These are phyloP conservation scores for Cyrtonyx montezumae DNA, from an alignment of 2,113 vertebrate species.

Conservation along the genomic window DNA sequence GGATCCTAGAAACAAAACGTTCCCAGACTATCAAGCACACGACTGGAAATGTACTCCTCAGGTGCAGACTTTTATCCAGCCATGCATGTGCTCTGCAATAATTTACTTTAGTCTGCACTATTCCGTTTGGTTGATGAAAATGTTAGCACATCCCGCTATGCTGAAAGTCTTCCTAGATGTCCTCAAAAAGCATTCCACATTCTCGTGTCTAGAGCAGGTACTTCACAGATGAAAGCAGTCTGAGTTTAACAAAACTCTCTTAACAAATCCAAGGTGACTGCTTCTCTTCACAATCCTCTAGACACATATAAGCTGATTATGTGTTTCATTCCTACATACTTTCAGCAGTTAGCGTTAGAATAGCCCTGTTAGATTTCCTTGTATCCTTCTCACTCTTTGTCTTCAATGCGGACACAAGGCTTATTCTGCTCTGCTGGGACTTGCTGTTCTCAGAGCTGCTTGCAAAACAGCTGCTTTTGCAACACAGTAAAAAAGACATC, in stretches of 20 bases:
- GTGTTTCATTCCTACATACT: neutral
- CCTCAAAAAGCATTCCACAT: neutral
- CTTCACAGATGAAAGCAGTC: neutral
- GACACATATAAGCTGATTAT: neutral
- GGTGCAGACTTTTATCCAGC: neutral
- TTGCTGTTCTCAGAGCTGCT: neutral
- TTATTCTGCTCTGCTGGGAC: neutral
- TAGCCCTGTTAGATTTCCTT: neutral
- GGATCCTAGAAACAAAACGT: neutral
- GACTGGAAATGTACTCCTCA: neutral
- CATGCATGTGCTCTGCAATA: neutral
- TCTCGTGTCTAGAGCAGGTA: neutral
- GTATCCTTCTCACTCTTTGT: neutral
- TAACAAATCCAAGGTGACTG: neutral
- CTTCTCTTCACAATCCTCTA: neutral
- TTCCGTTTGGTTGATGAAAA: neutral
- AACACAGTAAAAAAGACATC: neutral
- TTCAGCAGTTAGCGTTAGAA: neutral
- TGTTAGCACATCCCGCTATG: neutral
- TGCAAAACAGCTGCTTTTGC: neutral
- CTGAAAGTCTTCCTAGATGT: neutral
- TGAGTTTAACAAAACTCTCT: neutral
- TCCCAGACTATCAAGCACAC: neutral
- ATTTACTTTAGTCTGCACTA: neutral
- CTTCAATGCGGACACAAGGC: neutral